A percentile compares a stretch with the other conserved stretches of the same genome.
Conservation (phyloP, 2,797 vertebrate genomes). For the Oophaga sylvatica region DNA sequence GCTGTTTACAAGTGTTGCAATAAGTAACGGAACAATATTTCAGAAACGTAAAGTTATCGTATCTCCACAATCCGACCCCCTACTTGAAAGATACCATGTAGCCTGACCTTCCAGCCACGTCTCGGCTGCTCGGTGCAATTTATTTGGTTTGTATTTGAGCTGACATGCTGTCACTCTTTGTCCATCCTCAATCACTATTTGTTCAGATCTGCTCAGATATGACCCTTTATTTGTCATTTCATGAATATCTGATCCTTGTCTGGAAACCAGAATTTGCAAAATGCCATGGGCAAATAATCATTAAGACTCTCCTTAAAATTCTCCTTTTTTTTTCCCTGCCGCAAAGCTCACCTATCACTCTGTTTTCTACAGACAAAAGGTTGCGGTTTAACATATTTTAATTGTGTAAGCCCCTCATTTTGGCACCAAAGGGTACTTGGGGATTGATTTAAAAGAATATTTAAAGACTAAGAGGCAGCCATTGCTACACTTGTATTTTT, state of each 20-base stretch:
- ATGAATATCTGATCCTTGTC: slow-evolving; percentile 54
- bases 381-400: slow-evolving; percentile 58
- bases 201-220: slow-evolving; percentile 60
- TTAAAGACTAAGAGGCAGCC: slow-evolving; percentile 31
- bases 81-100: background rate
- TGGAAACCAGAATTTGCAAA: slow-evolving; percentile 51
- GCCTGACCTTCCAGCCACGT: slow-evolving; percentile 49
- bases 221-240: slow-evolving; percentile 50
- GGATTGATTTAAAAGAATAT: slow-evolving; percentile 45
- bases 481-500: slow-evolving; percentile 15
- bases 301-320: slow-evolving; percentile 62
- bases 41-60: slow-evolving; percentile 30
- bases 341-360: slow-evolving; percentile 49
- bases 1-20: background rate
- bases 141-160: slow-evolving; percentile 58
- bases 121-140: slow-evolving; percentile 34
- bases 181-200: slow-evolving; percentile 61
- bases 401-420: slow-evolving; percentile 34
- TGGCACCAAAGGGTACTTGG: slow-evolving; percentile 32
- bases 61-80: slow-evolving; percentile 33
- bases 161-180: slow-evolving; percentile 61
- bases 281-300: slow-evolving; percentile 47
- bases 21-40: slow-evolving; percentile 1
- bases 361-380: slow-evolving; percentile 58
- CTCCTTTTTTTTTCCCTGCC: slow-evolving; percentile 11